Evolutionary conservation across 2,797 vertebrate genomes (phyloP), one percentile per base, ranked within the genome.

Genomic region (Poecilia wingei): DNA sequence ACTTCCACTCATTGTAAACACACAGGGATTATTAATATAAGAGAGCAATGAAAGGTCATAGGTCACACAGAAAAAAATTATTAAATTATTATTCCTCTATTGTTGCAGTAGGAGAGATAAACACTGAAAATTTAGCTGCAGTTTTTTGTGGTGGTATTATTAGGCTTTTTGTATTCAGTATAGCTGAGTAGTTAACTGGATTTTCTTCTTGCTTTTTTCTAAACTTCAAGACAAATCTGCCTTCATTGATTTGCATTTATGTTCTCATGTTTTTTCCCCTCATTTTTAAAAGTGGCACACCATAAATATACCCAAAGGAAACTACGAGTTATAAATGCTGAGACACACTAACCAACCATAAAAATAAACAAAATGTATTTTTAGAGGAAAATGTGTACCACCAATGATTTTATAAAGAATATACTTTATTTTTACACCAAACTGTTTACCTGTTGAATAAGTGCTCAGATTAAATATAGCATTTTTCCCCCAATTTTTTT

Each of bases 1-100:
- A 74, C 80, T 79, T 71, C 79, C 28, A 2, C 68, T 57, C 33
- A 16, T 7, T 2, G 43, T 36, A 68, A 68, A 69, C 75, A 81
- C 18, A 86, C 43, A 59, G 28, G 70, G 66, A 66, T 4, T 2
- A 66, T 39, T 66, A 39, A 2, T 39, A 20, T 41, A 41, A 66
- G 10, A 41, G 33, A 10, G 18, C 22, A 25, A 41, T 25, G 18
- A 43, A 25, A 69, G 33, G 33, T 25, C 36, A 43, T 13, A 12
- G 4, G 41, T n/a, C n/a, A 69, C 14, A n/a, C 39, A 43, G 66
- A 41, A 39, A 41, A 8, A 41, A 16, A 28, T 28, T 16, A 13
- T 14, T 43, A 43, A 20, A 69, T 25, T 53, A 68, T 68, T 5
- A 39, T 41, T 43, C 13, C 13, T 28, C 43, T 4, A 45, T 43